Conservation (phyloP, 2,888 invertebrate species). For the Leptinotarsa tumamoca region DNA sequence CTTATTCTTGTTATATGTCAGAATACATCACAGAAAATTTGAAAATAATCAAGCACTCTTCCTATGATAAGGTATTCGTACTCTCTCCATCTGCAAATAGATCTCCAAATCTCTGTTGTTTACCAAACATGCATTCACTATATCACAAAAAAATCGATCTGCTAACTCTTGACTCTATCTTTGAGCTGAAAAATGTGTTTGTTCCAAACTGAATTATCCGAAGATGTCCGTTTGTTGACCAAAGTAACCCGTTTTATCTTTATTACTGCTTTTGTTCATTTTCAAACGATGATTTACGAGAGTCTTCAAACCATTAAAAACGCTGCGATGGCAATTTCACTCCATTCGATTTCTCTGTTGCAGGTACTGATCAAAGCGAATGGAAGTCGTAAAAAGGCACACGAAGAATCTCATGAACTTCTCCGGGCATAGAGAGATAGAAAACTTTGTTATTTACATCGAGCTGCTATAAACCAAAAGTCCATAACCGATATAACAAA, state of each 20-base stretch:
- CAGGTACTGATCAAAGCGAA: constrained; percentile 37
- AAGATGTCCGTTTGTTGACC: neutral
- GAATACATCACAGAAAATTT: too few relatives aligned
- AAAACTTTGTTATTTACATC: constrained; percentile 31
- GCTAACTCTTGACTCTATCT: neutral
- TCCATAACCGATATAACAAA: constrained; percentile 20
- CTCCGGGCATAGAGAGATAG: constrained; percentile 27
- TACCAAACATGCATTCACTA: too few relatives aligned
- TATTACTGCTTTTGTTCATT: constrained; percentile 1
- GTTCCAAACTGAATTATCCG: neutral
- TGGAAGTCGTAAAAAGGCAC: constrained; percentile 34
- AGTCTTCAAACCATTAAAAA: constrained; percentile 16
- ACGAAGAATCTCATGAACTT: constrained; percentile 33
- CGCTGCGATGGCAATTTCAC: constrained; percentile 21
- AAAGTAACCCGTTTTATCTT: constrained; percentile 8
- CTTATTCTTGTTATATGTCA: too few relatives aligned
- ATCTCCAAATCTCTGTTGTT: too few relatives aligned
- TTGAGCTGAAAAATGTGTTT: neutral
- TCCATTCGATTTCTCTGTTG: constrained; percentile 35
- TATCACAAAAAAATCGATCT: too few relatives aligned
- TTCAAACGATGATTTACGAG: neutral
- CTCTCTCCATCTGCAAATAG: too few relatives aligned
- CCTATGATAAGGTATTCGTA: too few relatives aligned
- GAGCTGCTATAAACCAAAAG: constrained; percentile 26
- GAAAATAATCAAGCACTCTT: too few relatives aligned